phyloP scores from a whole-genome alignment of 2,888 invertebrate species.

The Pedicia rivosa region DNA sequence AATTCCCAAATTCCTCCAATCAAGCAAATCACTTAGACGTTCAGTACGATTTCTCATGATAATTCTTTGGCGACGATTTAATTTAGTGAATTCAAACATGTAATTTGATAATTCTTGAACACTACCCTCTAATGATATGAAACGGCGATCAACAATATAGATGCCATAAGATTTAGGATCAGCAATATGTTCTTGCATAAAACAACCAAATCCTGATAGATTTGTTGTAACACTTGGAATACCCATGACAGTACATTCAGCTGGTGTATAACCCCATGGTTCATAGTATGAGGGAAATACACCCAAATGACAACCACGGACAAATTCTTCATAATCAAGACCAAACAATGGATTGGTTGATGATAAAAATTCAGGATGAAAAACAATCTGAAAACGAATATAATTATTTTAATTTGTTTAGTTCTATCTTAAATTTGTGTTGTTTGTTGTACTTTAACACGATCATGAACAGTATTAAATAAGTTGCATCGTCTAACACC shows the following conservation, averaged over 20 bases:
- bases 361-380: constrained; percentile 97
- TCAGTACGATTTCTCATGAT: constrained; percentile 97
- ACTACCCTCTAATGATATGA: constrained; percentile 76
- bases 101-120: constrained; percentile 79
- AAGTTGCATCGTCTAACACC: constrained; percentile 79
- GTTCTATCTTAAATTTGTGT: not conserved
- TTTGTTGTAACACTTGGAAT: constrained; percentile 98
- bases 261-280: constrained; percentile 99
- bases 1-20: constrained; percentile 95
- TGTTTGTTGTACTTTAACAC: constrained; percentile 54
- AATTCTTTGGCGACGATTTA: constrained; percentile 88
- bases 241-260: constrained; percentile 99
- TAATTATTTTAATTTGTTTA: not conserved
- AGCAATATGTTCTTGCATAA: constrained; percentile 94
- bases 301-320: constrained; percentile 95
- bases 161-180: constrained; percentile 98
- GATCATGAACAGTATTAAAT: constrained; percentile 84
- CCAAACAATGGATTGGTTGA: constrained; percentile 96
- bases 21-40: constrained; percentile 86
- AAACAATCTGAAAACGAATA: constrained; percentile 45
- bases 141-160: constrained; percentile 91
- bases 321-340: constrained; percentile 98
- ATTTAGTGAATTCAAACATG: constrained; percentile 83
- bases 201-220: constrained; percentile 93
- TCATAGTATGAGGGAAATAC: constrained; percentile 99